Percentiles rank a stretch among this genome's conserved stretches.
Evolutionary conservation across 35 echinoderm and acorn worm species (phyloP).

Genomic region (Amphiura filiformis): DNA sequence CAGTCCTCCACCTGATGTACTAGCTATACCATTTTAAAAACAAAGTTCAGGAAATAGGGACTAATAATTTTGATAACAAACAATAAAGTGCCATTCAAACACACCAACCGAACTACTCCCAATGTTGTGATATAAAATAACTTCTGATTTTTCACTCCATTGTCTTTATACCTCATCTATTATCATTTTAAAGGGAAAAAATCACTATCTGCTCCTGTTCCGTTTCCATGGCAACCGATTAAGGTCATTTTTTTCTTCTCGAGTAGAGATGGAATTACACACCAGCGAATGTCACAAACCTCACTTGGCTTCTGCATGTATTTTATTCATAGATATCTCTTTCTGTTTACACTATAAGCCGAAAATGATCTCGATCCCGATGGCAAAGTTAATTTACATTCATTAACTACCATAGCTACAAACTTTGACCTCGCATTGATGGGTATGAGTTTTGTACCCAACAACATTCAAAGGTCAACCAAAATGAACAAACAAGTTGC

Average conservation of each 20-base stretch:
- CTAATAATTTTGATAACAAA: too few relatives aligned
- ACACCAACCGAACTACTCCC: too few relatives aligned
- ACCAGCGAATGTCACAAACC: background rate
- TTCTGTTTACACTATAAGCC: background rate
- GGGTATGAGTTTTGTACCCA: too few relatives aligned
- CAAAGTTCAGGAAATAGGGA: background rate
- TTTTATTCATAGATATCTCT: background rate
- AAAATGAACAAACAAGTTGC: too few relatives aligned
- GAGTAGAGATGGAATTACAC: background rate
- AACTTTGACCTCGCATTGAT: too few relatives aligned
- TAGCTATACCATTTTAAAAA: background rate
- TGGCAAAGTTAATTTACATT: too few relatives aligned
- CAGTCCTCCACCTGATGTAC: too few relatives aligned
- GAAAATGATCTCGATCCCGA: too few relatives aligned
- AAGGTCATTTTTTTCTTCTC: background rate
- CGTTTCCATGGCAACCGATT: background rate
- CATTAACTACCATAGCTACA: too few relatives aligned
- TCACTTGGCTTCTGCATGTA: background rate
- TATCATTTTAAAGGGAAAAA: background rate
- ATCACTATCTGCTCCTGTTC: background rate
- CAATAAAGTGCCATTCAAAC: too few relatives aligned
- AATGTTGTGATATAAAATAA: too few relatives aligned
- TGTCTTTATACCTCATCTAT: background rate
- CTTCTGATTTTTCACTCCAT: background rate
- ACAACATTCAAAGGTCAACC: too few relatives aligned